A percentile compares a stretch with the other conserved stretches of the same genome.
Conservation (phyloP, 2,888 invertebrate genomes). For the Xestia c-nigrum region DNA sequence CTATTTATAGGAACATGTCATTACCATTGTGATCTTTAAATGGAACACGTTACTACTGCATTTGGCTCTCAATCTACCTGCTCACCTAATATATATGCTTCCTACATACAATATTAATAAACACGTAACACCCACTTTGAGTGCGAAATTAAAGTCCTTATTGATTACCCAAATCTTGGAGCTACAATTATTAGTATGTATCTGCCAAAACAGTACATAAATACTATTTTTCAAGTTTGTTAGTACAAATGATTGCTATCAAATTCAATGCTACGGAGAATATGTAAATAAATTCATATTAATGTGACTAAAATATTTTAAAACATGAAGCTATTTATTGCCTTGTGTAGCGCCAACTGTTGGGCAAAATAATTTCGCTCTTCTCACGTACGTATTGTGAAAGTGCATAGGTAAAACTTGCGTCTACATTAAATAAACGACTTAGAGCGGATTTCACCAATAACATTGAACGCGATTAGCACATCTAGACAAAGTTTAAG, state of each 20-base stretch:
- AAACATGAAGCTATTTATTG: constrained; percentile 12
- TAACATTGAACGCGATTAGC: not conserved
- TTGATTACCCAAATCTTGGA: not conserved
- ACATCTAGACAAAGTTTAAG: not conserved
- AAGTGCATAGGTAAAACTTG: not conserved
- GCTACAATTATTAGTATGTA: not conserved
- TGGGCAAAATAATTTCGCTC: not conserved
- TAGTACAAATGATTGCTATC: not conserved
- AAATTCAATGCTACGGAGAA: not conserved
- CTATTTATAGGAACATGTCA: constrained; percentile 64
- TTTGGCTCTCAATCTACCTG: constrained; percentile 55
- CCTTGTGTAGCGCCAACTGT: not conserved
- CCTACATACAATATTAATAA: constrained; percentile 10
- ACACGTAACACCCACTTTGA: constrained; percentile 13
- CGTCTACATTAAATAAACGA: not conserved
- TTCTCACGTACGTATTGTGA: not conserved
- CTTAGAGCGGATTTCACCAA: not conserved
- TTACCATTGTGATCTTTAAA: constrained; percentile 62
- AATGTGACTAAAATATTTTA: not conserved
- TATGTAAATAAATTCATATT: not conserved
- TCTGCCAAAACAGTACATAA: not conserved
- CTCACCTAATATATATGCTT: constrained; percentile 20
- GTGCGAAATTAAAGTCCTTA: constrained; percentile 7
- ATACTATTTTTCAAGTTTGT: constrained; percentile 1
- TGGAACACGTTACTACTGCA: constrained; percentile 60